Conservation (phyloP, 2,113 vertebrate species). For the Mormoops blainvillei region DNA sequence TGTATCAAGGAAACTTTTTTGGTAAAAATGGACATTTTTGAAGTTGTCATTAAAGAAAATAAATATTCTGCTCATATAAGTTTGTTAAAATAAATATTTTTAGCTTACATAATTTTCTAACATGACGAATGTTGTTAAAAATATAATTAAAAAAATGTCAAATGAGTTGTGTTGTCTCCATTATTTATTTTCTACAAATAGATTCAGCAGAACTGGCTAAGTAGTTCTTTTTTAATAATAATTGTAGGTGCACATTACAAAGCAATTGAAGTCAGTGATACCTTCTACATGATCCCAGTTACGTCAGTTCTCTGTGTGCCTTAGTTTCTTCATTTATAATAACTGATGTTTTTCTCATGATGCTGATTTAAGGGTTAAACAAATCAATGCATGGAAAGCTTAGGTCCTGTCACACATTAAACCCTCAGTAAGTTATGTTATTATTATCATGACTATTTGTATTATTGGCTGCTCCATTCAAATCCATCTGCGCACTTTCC, state of each 20-base stretch:
- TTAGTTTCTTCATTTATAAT: neutral
- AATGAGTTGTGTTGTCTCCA: neutral
- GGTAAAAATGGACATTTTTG: slow-evolving; percentile 24
- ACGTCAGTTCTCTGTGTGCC: neutral
- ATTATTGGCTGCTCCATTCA: neutral
- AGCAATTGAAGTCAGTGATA: neutral
- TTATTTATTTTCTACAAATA: neutral
- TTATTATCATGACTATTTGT: neutral
- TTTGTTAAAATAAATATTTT: slow-evolving; percentile 1
- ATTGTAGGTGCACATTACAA: neutral
- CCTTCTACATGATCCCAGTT: neutral
- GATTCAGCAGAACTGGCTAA: neutral
- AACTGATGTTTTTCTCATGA: neutral
- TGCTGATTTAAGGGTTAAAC: neutral
- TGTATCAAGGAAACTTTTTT: slow-evolving; percentile 12
- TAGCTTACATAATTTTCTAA: slow-evolving; percentile 6
- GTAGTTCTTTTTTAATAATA: neutral
- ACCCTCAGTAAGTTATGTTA: neutral
- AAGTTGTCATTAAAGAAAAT: slow-evolving; percentile 32
- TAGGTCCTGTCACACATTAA: neutral
- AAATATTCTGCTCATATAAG: neutral
- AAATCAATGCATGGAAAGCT: neutral
- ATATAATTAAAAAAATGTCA: neutral
- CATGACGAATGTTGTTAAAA: slow-evolving; percentile 26
- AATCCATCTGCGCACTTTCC: neutral